Base-by-base conservation (phyloP, 2,113 vertebrate genomes). In the Tapirus terrestris region DNA sequence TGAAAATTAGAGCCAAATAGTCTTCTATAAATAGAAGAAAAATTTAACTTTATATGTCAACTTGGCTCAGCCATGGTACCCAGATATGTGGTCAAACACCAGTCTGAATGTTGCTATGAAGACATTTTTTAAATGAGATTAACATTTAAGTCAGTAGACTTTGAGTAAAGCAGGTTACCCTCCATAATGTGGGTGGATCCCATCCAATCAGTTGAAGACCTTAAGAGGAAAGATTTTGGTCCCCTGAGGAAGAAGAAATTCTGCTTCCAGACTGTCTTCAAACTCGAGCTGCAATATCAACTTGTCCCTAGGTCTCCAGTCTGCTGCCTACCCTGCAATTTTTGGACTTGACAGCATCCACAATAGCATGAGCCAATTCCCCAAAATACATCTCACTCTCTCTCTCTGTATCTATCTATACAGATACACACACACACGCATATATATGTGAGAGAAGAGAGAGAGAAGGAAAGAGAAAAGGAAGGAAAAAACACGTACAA, bases 11-110 rank as follows among this genome's bases (percentile, higher is more conserved):
- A n/a, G 25, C 9, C n/a, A 70, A 79, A 89, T 14, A 11, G 6
- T 60, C 4, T 70, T 91, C 43, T 77, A 21, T 80, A 61, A 72
- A 9, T 48, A 56, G 29, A 39, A 27, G 31, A 48, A n/a, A 21
- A 73, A 39, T 39, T 51, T 51, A 94, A 56, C 89, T 97, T 92
- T 82, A 70, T 89, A 12, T 81, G 31, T 43, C 33, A 73, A n/a
- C 11, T 58, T 86, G 67, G 8, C 20, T 70, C 14, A 13, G 13
- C 39, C 16, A n/a, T 4, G 6, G 8, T 25, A 84, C 92, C 29
- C 43, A 72, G 4, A 76, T 51, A 76, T 76, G 76, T 83, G 56
- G 48, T 70, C 33, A 43, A 89, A 92, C 58, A 77, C 2, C 5
- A 70, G 9, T 45, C 20, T 72, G 63, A 36, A 21, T 72, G 36